Evolutionary conservation across 2,888 invertebrate genomes (phyloP).

Genomic region (Eudemis profundana): DNA sequence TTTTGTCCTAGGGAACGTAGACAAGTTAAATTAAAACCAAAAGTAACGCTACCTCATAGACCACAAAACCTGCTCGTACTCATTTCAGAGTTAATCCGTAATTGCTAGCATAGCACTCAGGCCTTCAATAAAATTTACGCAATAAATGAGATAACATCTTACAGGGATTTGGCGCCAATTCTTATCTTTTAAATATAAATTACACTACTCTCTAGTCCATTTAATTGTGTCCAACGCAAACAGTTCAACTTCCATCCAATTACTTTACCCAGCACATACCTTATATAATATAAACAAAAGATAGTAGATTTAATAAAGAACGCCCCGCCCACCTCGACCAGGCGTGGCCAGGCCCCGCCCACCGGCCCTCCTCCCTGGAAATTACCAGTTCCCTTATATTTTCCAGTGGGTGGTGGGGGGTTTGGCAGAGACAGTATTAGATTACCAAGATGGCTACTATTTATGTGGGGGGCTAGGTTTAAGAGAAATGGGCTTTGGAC

Average conservation of each 20-base stretch:
- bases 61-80: no score
- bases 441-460: slow-evolving; percentile 40
- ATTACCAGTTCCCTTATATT: slow-evolving; percentile 26
- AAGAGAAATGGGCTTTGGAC: slow-evolving; percentile 29
- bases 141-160: neutral
- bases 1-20: no score
- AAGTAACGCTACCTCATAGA: no score
- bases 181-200: slow-evolving; percentile 5
- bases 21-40: no score
- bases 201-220: neutral
- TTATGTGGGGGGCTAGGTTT: slow-evolving; percentile 28
- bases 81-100: no score
- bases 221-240: slow-evolving; percentile 21
- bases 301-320: slow-evolving; percentile 12
- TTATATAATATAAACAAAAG: slow-evolving; percentile 34
- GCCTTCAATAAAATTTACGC: neutral
- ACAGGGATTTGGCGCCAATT: slow-evolving; percentile 2
- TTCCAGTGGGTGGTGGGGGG: slow-evolving; percentile 25
- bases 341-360: slow-evolving; percentile 49
- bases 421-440: slow-evolving; percentile 29
- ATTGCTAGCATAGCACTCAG: no score
- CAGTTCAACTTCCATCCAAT: slow-evolving; percentile 20
- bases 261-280: slow-evolving; percentile 21
- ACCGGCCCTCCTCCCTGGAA: slow-evolving; percentile 37
- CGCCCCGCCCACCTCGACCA: slow-evolving; percentile 46